phyloP scores from a whole-genome alignment of 2,113 vertebrate genomes.

The Carollia perspicillata region DNA sequence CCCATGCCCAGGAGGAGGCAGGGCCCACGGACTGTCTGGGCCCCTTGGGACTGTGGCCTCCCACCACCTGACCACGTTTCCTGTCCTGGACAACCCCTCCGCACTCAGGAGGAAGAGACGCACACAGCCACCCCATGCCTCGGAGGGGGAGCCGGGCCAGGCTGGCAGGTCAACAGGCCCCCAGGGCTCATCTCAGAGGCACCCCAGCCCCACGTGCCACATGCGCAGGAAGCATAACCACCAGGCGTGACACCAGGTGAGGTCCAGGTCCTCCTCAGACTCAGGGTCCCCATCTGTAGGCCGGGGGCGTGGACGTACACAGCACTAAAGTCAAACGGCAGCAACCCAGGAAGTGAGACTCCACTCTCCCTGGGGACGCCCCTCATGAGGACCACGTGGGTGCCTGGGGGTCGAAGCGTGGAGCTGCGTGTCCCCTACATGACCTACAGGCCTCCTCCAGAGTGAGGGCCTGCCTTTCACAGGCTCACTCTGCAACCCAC shows the following conservation, averaged over 20 bases:
- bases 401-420: fast-evolving
- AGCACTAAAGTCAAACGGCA: slow-evolving; percentile 36
- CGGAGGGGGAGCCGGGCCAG: not conserved
- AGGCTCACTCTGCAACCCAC: not conserved
- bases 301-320: not conserved
- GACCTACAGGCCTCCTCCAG: not conserved
- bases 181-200: too few species aligned
- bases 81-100: not conserved
- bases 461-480: not conserved
- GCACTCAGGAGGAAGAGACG: not conserved
- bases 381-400: not conserved
- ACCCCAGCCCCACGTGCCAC: not conserved
- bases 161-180: not conserved
- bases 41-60: not conserved
- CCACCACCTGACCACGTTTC: not conserved
- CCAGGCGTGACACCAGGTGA: not conserved
- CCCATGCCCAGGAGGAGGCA: not conserved
- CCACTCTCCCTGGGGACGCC: fast-evolving
- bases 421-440: not conserved
- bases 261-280: not conserved
- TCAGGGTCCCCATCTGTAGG: not conserved
- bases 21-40: not conserved
- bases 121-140: fast-evolving
- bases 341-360: not conserved
- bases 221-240: not conserved